These are phyloP conservation scores for Gadus macrocephalus DNA, from an alignment of 2,113 vertebrate species.

Conservation along the genomic window DNA sequence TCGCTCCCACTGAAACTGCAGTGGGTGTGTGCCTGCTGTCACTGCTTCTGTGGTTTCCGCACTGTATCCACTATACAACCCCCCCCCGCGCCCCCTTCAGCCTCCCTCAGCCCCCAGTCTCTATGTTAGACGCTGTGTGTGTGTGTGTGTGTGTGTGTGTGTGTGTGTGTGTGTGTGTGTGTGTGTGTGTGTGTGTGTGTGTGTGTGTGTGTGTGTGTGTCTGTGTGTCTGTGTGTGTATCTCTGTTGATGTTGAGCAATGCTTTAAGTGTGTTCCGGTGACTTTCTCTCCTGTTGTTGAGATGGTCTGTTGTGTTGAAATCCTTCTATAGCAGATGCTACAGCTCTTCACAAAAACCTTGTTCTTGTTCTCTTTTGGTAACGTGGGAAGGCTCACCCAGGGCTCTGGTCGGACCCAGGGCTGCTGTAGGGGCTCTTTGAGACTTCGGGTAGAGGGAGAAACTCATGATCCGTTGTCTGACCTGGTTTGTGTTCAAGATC, in stretches of 20 bases:
- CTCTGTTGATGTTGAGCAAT: neutral
- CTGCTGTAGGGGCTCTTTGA: no score
- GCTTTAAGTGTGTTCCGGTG: no score
- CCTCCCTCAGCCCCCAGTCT: slow-evolving; percentile 12
- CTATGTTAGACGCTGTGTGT: slow-evolving; percentile 5
- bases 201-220: slow-evolving; percentile 21
- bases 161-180: slow-evolving; percentile 21
- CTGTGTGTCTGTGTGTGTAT: slow-evolving; percentile 15
- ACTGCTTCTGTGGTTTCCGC: slow-evolving; percentile 50
- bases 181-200: slow-evolving; percentile 26
- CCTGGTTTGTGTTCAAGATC: no score
- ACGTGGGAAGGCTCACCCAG: neutral
- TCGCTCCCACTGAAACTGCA: slow-evolving; percentile 20
- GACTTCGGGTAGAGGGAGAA: no score
- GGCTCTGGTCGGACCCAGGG: slow-evolving; percentile 9
- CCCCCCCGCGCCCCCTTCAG: slow-evolving; percentile 1
- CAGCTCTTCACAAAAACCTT: no score
- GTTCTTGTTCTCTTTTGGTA: no score
- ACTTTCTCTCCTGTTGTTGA: no score
- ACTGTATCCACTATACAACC: slow-evolving; percentile 30
- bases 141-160: slow-evolving; percentile 22
- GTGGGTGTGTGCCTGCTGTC: slow-evolving; percentile 39
- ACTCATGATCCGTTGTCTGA: no score
- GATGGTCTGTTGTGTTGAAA: no score
- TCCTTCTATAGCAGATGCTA: no score